Evolutionary conservation across 2,888 invertebrate genomes (phyloP).

Genomic region (Gasteruption jaculator): DNA sequence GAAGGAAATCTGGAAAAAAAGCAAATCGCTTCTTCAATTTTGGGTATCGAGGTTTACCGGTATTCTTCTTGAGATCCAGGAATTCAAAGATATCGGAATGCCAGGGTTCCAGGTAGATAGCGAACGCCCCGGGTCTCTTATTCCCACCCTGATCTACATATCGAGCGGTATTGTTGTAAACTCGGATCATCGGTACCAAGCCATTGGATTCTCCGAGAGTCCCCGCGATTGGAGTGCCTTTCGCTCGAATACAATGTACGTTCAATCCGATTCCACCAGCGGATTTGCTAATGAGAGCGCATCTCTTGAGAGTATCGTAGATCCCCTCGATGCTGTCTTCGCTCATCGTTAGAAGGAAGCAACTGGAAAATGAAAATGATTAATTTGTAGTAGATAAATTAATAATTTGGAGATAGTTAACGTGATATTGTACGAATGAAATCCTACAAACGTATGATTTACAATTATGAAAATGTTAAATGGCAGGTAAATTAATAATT

Average conservation of each 20-base stretch:
- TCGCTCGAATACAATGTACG: slow-evolving; percentile 91
- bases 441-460: no score
- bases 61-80: slow-evolving; percentile 91
- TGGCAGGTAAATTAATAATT: neutral
- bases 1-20: neutral
- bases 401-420: neutral
- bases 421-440: slow-evolving; percentile 4
- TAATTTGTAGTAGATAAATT: slow-evolving; percentile 6
- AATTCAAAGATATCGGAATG: slow-evolving; percentile 97
- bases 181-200: slow-evolving; percentile 90
- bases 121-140: slow-evolving; percentile 96
- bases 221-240: slow-evolving; percentile 87
- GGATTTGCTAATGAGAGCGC: slow-evolving; percentile 93
- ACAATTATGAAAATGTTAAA: no score
- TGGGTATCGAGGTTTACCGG: slow-evolving; percentile 53
- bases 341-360: slow-evolving; percentile 90
- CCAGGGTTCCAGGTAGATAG: slow-evolving; percentile 98
- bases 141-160: slow-evolving; percentile 99
- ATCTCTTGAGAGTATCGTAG: slow-evolving; percentile 84
- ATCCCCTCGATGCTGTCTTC: slow-evolving; percentile 96
- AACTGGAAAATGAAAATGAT: slow-evolving; percentile 55
- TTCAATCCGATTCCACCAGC: slow-evolving; percentile 97
- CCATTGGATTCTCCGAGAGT: slow-evolving; percentile 95
- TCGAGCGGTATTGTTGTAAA: slow-evolving; percentile 92
- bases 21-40: slow-evolving; percentile 5